These are phyloP conservation scores for Candidula unifasciata DNA, from an alignment of 2,888 invertebrate species.

Conservation along the genomic window DNA sequence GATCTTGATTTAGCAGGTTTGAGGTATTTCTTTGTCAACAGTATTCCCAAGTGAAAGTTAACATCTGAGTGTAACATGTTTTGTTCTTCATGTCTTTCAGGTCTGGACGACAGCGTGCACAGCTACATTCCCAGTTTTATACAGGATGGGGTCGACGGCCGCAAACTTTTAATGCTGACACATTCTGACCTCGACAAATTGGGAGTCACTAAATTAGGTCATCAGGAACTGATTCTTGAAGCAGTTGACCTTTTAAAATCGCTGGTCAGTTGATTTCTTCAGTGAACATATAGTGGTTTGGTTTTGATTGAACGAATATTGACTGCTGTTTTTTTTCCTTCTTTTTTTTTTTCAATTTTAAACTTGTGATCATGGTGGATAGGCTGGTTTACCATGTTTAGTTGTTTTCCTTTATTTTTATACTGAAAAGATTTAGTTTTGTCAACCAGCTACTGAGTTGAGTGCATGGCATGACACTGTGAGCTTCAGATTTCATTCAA, in stretches of 20 bases:
- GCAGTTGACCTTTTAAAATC: conserved; percentile 93
- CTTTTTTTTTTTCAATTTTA: neutral
- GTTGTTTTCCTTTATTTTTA: too few species aligned
- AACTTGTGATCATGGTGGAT: too few species aligned
- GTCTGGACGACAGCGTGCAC: conserved; percentile 87
- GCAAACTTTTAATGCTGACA: conserved; percentile 88
- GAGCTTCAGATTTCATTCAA: too few species aligned
- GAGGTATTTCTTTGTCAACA: too few species aligned
- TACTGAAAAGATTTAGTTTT: too few species aligned
- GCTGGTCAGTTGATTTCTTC: conserved; percentile 83
- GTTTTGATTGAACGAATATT: neutral
- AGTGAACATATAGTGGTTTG: neutral
- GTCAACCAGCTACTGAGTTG: too few species aligned
- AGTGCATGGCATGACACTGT: too few species aligned
- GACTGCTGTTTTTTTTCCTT: neutral
- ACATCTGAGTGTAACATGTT: too few species aligned
- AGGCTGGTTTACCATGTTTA: too few species aligned
- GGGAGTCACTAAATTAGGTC: conserved; percentile 91
- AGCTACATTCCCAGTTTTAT: conserved; percentile 89
- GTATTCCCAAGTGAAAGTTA: too few species aligned
- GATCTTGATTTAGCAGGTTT: too few species aligned
- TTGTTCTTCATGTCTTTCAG: conserved; percentile 78
- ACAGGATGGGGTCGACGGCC: conserved; percentile 89
- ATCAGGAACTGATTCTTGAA: conserved; percentile 94
- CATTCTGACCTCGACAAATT: conserved; percentile 92